Base-by-base conservation (phyloP, 37 sponge, comb jelly and placozoan species). In the Petrosia ficiformis region DNA sequence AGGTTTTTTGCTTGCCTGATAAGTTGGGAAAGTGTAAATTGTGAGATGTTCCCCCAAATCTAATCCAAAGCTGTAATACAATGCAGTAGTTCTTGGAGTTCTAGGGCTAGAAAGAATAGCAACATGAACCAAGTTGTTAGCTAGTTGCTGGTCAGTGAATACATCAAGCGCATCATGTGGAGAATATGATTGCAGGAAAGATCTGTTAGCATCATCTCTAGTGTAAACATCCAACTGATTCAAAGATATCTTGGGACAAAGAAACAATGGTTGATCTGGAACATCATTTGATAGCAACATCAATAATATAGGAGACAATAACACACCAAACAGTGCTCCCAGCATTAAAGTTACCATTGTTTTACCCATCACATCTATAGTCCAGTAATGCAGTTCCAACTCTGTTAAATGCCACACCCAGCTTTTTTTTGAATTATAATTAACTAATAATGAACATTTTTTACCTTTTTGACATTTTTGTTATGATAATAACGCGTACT, bases 261-360 rank as follows among this genome's bases (percentile, higher is more conserved):
- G 42, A 41, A 29, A 42, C 44, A 48, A 29, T 19, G 24, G 10
- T 48, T 48, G 54, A 42, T 43, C 26, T 22, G 32, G 70, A 4
- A 16, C 22, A 25, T 39, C 71, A 14, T 28, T 11, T 14, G 37
- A 8, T 24, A 39, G 71, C 16, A 70, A 19, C 71, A 34, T 4
- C 26, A 70, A 19, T 19, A 48, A 39, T 30, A 70, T 25, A 3
- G 71, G 71, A 39, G 71, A 70, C 44, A 70, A 2, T 19, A 70
- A 1, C 3, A 70, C 2, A 3, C 71, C 71, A 24, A 70, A 24
- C 26, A 70, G 24, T 25, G 44, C 71, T 43, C 71, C 71, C 21
- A 39, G 26, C 41, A 70, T 32, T 25, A 70, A 25, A 34, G 44
- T 41, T 24, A 70, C n/a, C 42, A 70, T 10, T 29, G 65, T 64